phyloP scores from a whole-genome alignment of 2,797 vertebrate species.

The Eulemur mongoz region DNA sequence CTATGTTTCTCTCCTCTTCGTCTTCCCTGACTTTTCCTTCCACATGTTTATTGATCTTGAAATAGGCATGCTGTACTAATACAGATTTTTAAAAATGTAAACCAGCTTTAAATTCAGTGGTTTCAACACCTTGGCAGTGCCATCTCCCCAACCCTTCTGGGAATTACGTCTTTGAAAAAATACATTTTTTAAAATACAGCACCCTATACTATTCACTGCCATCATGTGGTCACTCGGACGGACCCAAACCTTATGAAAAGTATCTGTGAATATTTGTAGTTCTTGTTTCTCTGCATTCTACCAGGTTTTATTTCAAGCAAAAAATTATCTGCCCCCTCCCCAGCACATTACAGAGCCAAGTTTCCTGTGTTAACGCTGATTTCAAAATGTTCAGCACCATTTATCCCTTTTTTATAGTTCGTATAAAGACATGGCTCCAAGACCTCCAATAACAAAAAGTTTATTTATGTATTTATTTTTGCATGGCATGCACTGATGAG shows the following conservation, averaged over 20 bases:
- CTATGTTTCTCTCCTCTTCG: not conserved
- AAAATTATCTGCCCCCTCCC: conserved; percentile 68
- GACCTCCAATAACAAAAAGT: conserved; percentile 85
- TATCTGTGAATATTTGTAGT: conserved; percentile 63
- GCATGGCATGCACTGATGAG: conserved; percentile 87
- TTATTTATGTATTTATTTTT: conserved; percentile 85
- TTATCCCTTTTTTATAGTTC: conserved; percentile 87
- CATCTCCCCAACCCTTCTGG: conserved; percentile 34
- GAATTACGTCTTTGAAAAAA: conserved; percentile 60
- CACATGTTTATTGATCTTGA: not conserved
- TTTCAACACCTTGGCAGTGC: conserved; percentile 55
- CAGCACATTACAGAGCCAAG: conserved; percentile 78
- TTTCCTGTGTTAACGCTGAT: conserved; percentile 83
- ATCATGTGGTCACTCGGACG: conserved; percentile 57
- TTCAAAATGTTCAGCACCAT: conserved; percentile 84
- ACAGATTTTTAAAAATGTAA: not conserved
- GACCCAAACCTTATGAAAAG: conserved; percentile 43
- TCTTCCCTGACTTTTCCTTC: not conserved
- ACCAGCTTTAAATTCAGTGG: not conserved
- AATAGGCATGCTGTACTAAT: not conserved
- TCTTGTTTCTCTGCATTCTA: conserved; percentile 59
- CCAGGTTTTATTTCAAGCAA: conserved; percentile 68
- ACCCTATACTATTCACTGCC: not conserved
- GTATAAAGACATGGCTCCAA: conserved; percentile 85
- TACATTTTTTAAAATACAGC: not conserved